Evolutionary conservation across 2,888 invertebrate species (phyloP).

Genomic region (Athrips mouffetella): DNA sequence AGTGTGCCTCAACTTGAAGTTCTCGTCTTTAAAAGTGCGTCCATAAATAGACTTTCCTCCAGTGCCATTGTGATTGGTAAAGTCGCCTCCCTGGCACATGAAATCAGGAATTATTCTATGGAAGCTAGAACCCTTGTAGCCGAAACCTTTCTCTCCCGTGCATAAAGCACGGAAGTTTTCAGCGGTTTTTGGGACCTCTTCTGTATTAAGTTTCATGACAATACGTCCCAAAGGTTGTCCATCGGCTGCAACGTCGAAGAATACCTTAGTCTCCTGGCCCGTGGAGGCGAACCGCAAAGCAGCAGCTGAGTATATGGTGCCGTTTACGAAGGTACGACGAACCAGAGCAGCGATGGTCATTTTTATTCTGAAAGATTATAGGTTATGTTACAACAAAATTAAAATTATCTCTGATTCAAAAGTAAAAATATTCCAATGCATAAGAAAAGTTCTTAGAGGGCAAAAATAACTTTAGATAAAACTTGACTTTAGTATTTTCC

Average conservation of each 20-base stretch:
- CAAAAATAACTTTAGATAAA: too few species aligned
- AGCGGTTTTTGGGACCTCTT: conserved; percentile 94
- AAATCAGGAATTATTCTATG: conserved; percentile 95
- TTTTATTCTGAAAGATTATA: conserved; percentile 15
- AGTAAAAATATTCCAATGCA: too few species aligned
- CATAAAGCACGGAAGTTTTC: conserved; percentile 97
- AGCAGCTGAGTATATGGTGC: conserved; percentile 64
- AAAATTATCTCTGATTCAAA: too few species aligned
- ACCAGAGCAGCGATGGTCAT: conserved; percentile 51
- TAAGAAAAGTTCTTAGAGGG: too few species aligned
- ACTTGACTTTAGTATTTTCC: too few species aligned
- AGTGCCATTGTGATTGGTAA: conserved; percentile 94
- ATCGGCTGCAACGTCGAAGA: conserved; percentile 93
- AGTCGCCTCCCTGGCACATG: conserved; percentile 98
- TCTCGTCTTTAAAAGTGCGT: conserved; percentile 95
- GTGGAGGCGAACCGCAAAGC: conserved; percentile 61
- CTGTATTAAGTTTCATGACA: conserved; percentile 90
- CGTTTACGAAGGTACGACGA: conserved; percentile 57
- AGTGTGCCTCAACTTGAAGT: conserved; percentile 94
- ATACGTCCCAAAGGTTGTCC: conserved; percentile 89
- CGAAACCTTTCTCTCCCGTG: conserved; percentile 79
- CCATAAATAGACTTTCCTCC: conserved; percentile 98
- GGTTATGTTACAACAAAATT: too few species aligned
- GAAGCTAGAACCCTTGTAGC: conserved; percentile 94
- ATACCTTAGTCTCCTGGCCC: conserved; percentile 79